Conservation (phyloP, 2,888 invertebrate species). For the Oligia fasciuncula region DNA sequence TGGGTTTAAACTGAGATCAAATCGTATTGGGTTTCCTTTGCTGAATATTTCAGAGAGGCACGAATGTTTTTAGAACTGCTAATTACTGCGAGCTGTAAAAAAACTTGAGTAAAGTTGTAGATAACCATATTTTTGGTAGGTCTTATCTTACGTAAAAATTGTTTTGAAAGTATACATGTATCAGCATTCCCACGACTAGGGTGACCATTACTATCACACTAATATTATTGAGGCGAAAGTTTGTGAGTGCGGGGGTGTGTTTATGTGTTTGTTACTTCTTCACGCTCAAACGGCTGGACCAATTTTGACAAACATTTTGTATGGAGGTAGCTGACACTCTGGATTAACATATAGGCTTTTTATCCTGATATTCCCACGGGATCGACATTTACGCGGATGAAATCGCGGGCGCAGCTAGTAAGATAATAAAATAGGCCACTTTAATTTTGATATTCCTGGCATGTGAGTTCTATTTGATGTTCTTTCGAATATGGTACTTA, state of each 20-base stretch:
- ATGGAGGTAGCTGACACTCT: no score
- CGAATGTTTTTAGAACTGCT: slow-evolving; percentile 16
- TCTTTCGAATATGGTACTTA: neutral
- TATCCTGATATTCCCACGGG: no score
- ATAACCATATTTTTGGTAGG: neutral
- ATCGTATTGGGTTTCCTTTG: slow-evolving; percentile 28
- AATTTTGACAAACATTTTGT: no score
- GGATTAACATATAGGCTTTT: no score
- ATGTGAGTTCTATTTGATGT: neutral
- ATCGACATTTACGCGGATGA: no score
- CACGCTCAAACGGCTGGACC: no score
- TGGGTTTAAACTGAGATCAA: slow-evolving; percentile 31
- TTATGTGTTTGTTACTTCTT: no score
- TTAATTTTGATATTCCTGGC: neutral
- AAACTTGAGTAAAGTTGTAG: neutral
- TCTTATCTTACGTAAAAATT: neutral
- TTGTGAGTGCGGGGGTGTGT: no score
- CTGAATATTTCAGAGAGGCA: neutral
- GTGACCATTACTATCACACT: slow-evolving; percentile 28
- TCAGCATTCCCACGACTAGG: neutral
- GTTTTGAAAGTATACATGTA: no score
- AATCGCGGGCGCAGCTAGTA: no score
- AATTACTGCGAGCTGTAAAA: no score
- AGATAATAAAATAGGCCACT: neutral
- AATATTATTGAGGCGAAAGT: no score